Evolutionary conservation across 2,888 invertebrate genomes (phyloP).

Genomic region (Pediacus dermestoides): DNA sequence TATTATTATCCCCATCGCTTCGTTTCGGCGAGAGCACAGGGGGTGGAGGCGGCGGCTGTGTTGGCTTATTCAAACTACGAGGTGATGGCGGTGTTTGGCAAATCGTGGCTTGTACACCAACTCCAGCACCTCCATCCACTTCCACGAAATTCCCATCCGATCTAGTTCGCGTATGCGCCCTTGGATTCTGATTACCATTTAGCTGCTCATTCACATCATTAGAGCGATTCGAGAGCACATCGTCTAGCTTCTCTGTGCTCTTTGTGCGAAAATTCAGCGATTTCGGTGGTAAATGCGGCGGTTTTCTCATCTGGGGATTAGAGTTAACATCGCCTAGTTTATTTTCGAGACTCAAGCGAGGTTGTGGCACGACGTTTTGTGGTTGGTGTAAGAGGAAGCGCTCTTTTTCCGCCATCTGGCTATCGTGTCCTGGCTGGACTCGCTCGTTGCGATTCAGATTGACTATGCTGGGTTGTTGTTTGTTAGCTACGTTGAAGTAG

Average conservation of each 20-base stretch:
- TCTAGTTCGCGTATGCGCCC: slow-evolving; percentile 44
- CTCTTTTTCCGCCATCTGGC: slow-evolving; percentile 47
- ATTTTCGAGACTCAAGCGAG: slow-evolving; percentile 33
- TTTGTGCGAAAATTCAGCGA: slow-evolving; percentile 13
- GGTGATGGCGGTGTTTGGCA: slow-evolving; percentile 41
- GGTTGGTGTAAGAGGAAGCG: slow-evolving; percentile 43
- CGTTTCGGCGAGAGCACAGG: slow-evolving; percentile 33
- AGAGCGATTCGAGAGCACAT: slow-evolving; percentile 28
- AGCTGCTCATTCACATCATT: slow-evolving; percentile 33
- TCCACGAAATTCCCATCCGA: slow-evolving; percentile 50
- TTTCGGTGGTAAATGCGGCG: slow-evolving; percentile 42
- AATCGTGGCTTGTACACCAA: slow-evolving; percentile 11
- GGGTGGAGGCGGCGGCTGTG: slow-evolving; percentile 50
- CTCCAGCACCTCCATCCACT: slow-evolving; percentile 21
- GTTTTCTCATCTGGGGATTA: slow-evolving; percentile 27
- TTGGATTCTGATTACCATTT: slow-evolving; percentile 41
- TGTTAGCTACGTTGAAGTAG: slow-evolving; percentile 66
- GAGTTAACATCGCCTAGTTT: slow-evolving; percentile 40
- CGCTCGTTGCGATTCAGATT: slow-evolving; percentile 38
- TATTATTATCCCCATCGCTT: slow-evolving; percentile 41
- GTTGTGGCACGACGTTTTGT: slow-evolving; percentile 18
- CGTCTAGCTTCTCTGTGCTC: slow-evolving; percentile 22
- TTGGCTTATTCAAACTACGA: slow-evolving; percentile 45
- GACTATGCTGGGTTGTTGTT: slow-evolving; percentile 64
- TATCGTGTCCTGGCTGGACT: slow-evolving; percentile 45